A percentile compares a stretch with the other conserved stretches of the same genome.
Evolutionary conservation across 2,888 invertebrate genomes (phyloP).

Genomic region (Tanaodytes sp.): DNA sequence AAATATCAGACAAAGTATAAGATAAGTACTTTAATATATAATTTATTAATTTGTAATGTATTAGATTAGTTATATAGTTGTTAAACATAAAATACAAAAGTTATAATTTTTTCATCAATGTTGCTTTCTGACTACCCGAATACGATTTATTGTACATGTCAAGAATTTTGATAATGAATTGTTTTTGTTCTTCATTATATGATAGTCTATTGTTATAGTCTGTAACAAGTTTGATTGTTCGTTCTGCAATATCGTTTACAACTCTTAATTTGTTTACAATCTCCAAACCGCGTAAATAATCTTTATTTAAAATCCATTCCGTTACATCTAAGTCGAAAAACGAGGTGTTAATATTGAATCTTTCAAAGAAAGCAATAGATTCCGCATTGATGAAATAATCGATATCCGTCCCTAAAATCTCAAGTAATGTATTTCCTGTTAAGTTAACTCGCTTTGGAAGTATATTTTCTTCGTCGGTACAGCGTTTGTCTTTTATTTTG

Average conservation of each 20-base stretch:
- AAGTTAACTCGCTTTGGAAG: slow-evolving; percentile 12
- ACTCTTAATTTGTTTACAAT: slow-evolving; percentile 22
- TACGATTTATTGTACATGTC: neutral
- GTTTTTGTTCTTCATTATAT: slow-evolving; percentile 10
- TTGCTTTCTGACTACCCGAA: no score
- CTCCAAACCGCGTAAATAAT: slow-evolving; percentile 12
- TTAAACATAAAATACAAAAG: no score
- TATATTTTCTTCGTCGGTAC: neutral
- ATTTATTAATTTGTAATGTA: no score
- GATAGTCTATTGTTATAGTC: slow-evolving; percentile 26
- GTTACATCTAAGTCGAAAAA: slow-evolving; percentile 12
- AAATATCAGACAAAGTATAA: no score
- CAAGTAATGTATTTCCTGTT: neutral
- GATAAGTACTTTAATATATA: no score
- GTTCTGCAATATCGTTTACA: slow-evolving; percentile 30
- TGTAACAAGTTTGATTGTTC: slow-evolving; percentile 17
- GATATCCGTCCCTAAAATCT: slow-evolving; percentile 1
- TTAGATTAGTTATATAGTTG: no score
- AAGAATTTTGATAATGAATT: neutral
- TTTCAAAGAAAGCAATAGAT: slow-evolving; percentile 12
- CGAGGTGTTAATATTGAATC: slow-evolving; percentile 14
- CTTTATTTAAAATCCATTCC: slow-evolving; percentile 13
- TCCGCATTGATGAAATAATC: slow-evolving; percentile 6
- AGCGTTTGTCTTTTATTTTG: slow-evolving; percentile 12
- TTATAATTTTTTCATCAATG: no score